A percentile compares a stretch with the other conserved stretches of the same genome.
Evolutionary conservation across 1,140 invertebrate genomes (phyloP).

Genomic region (Octopus sinensis): DNA sequence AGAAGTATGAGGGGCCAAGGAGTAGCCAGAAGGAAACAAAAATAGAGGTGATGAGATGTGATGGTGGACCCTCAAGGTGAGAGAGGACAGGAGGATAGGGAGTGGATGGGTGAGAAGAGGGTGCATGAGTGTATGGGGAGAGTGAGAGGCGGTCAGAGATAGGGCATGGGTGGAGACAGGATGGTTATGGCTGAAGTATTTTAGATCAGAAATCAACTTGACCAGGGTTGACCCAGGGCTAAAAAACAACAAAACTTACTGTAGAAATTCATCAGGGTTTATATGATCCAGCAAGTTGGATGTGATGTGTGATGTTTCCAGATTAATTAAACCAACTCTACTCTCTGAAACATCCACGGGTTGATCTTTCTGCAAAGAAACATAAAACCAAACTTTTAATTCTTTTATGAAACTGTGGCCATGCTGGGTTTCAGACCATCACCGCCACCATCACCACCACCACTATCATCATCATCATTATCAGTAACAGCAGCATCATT

Average conservation of each 20-base stretch:
- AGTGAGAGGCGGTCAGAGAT: neutral
- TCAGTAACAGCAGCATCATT: no score
- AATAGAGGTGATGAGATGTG: no score
- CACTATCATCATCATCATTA: no score
- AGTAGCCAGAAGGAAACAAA: no score
- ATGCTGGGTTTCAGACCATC: no score
- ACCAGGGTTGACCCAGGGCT: no score
- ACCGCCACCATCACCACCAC: no score
- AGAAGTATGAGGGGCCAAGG: neutral
- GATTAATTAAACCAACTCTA: no score
- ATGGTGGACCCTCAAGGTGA: neutral
- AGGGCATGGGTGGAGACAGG: neutral
- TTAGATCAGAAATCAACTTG: no score
- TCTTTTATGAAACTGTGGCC: no score
- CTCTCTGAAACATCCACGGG: slow-evolving; percentile 24
- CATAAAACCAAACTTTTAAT: slow-evolving; percentile 9
- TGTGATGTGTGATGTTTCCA: neutral
- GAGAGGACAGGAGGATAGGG: neutral
- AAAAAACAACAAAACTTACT: slow-evolving; percentile 36
- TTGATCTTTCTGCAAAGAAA: slow-evolving; percentile 44
- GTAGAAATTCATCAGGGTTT: slow-evolving; percentile 50
- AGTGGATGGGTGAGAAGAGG: neutral
- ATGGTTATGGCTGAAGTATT: neutral
- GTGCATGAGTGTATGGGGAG: neutral
- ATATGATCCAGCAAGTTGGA: slow-evolving; percentile 49